phyloP scores from a whole-genome alignment of 2,888 invertebrate species.

The Blomia tropicalis region DNA sequence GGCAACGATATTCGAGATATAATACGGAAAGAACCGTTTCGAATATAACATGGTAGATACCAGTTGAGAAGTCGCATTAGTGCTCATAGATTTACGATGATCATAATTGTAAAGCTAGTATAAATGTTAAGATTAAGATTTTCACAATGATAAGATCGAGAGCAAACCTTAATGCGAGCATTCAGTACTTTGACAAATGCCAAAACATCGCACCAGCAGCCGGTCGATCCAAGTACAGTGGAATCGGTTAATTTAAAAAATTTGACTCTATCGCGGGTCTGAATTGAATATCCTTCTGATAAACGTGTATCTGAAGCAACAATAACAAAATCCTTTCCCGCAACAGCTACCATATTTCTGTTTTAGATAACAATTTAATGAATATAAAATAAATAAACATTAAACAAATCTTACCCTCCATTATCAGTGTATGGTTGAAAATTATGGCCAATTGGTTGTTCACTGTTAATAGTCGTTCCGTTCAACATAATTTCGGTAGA shows the following conservation, averaged over 20 bases:
- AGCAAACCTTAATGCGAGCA: conserved; percentile 59
- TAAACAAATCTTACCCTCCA: conserved; percentile 48
- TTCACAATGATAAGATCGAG: conserved; percentile 21
- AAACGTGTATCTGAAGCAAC: conserved; percentile 89
- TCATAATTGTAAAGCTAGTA: conserved; percentile 74
- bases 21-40: conserved; percentile 95
- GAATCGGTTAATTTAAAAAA: conserved; percentile 60
- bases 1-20: conserved; percentile 81
- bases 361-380: conserved; percentile 27
- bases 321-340: conserved; percentile 83
- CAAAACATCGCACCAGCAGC: conserved; percentile 93
- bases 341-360: conserved; percentile 58
- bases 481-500: background rate
- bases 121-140: background rate
- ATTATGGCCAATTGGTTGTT: conserved; percentile 33
- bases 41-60: conserved; percentile 86
- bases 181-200: conserved; percentile 67
- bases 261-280: conserved; percentile 72
- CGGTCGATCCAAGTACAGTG: conserved; percentile 80
- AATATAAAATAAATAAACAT: background rate
- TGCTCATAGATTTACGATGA: conserved; percentile 78
- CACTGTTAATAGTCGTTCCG: background rate
- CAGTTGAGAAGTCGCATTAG: conserved; percentile 86
- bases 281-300: conserved; percentile 74
- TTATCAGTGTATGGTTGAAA: conserved; percentile 58